Conservation (phyloP, 2,888 invertebrate genomes). For the Rotaria socialis region DNA sequence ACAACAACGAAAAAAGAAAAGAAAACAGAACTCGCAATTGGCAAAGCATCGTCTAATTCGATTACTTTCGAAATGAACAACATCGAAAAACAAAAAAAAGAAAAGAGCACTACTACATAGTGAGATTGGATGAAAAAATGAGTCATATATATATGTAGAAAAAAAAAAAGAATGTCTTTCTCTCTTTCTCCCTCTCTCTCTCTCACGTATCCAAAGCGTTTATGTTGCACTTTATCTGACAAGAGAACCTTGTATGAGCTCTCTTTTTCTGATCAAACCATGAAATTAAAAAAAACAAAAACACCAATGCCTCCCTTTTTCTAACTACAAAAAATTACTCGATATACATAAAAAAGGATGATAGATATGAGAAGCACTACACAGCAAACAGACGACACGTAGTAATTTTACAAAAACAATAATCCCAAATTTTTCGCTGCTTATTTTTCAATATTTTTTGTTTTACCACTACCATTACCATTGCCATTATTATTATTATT, state of each 20-base stretch:
- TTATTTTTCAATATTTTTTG: conserved; percentile 10
- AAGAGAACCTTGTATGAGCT: background rate
- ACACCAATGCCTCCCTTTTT: background rate
- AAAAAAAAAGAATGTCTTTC: background rate
- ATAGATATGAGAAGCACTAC: conserved; percentile 24
- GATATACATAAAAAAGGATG: background rate
- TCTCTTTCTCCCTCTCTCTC: background rate
- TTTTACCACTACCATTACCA: conserved; percentile 7
- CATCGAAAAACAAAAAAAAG: background rate
- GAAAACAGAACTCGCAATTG: background rate
- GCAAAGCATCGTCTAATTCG: background rate
- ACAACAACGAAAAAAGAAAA: background rate
- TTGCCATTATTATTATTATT: background rate
- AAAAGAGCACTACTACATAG: conserved; percentile 4
- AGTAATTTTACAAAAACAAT: background rate
- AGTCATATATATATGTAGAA: background rate
- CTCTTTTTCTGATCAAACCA: conserved; percentile 13
- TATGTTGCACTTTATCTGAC: conserved; percentile 29
- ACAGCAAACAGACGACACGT: conserved; percentile 3
- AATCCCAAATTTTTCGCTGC: background rate
- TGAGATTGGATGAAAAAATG: conserved; percentile 26
- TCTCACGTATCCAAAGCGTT: background rate
- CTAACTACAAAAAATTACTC: conserved; percentile 8
- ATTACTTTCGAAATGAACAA: background rate
- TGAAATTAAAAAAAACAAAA: background rate